Conservation (phyloP, 1,140 invertebrate species). For the Listronotus oregonensis region DNA sequence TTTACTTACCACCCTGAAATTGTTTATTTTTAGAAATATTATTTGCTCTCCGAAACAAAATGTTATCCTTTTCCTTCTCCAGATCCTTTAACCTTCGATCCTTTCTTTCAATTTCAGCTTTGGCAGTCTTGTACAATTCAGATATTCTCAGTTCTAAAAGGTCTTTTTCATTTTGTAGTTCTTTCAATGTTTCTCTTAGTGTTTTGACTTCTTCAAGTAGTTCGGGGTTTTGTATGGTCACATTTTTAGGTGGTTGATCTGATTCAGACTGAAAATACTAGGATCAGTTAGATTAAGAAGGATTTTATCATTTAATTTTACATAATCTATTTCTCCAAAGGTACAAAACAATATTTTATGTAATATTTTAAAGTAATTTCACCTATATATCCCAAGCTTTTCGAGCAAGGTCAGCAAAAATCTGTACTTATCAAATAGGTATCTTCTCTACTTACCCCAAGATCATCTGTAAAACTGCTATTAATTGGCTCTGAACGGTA, state of each 20-base stretch:
- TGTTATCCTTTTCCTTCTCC: constrained; percentile 40
- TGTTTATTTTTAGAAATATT: neutral
- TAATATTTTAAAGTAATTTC: too few species aligned
- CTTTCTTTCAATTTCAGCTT: constrained; percentile 58
- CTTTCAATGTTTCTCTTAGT: constrained; percentile 17
- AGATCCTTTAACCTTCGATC: constrained; percentile 56
- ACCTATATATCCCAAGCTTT: too few species aligned
- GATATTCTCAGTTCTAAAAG: constrained; percentile 55
- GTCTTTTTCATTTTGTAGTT: constrained; percentile 44
- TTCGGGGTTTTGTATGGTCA: constrained; percentile 19
- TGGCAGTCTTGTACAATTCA: constrained; percentile 58
- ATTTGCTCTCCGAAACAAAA: constrained; percentile 17
- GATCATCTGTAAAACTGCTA: neutral
- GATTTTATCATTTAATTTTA: too few species aligned
- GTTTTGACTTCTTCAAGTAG: constrained; percentile 29
- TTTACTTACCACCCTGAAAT: neutral
- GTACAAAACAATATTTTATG: too few species aligned
- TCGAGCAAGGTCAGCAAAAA: too few species aligned
- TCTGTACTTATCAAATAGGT: too few species aligned
- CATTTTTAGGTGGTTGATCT: constrained; percentile 52
- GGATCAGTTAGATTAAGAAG: too few species aligned
- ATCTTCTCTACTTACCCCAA: constrained; percentile 3
- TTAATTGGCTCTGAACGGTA: constrained; percentile 8
- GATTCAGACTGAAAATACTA: neutral
- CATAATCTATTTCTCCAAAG: too few species aligned